Percentiles rank a stretch among this genome's conserved stretches.
Evolutionary conservation across 2,888 invertebrate species (phyloP).

Genomic region (Linyphia triangularis): DNA sequence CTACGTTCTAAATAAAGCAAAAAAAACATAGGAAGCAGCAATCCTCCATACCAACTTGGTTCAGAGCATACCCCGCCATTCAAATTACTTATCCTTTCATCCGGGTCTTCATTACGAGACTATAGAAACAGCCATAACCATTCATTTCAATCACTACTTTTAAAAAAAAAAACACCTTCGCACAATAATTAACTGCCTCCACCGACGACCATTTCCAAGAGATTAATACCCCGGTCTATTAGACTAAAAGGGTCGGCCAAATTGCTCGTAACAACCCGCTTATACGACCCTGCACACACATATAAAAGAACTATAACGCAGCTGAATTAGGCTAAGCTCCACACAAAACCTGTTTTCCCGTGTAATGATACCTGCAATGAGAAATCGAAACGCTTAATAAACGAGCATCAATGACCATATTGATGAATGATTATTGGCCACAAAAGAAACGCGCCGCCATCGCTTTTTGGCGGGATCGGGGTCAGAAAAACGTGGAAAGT

Average conservation of each 20-base stretch:
- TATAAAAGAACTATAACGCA: not conserved
- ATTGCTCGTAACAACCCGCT: not conserved
- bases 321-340: not conserved
- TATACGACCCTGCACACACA: not conserved
- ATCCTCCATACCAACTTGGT: no score
- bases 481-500: not conserved
- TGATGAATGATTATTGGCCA: conserved; percentile 3
- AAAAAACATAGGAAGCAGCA: no score
- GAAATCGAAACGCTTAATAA: not conserved
- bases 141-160: not conserved
- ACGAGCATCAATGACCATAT: not conserved
- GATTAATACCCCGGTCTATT: not conserved
- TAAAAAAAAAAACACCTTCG: no score
- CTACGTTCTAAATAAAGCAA: no score
- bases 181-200: not conserved
- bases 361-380: not conserved
- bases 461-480: no score
- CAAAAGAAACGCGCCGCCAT: not conserved
- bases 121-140: no score
- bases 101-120: no score
- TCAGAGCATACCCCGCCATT: no score
- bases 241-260: not conserved
- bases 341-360: not conserved
- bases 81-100: no score
- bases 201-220: not conserved